These are phyloP conservation scores for Euzetes globulus DNA, from an alignment of 2,888 invertebrate genomes.

Conservation along the genomic window DNA sequence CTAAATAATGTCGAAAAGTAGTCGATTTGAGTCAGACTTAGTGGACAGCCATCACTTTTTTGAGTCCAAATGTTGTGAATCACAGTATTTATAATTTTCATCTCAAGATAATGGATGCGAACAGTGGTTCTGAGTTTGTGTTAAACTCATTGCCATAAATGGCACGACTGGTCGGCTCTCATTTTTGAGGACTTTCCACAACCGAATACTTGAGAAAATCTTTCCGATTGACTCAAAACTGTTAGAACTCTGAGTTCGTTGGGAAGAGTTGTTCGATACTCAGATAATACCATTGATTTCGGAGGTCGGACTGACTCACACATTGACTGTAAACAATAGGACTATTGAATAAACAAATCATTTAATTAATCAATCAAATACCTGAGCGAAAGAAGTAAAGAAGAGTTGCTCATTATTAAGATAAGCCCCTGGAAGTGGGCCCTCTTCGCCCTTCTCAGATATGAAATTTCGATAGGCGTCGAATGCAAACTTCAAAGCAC, in stretches of 20 bases:
- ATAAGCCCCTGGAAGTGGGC: slow-evolving; percentile 35
- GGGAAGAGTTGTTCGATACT: slow-evolving; percentile 34
- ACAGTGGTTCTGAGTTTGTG: neutral
- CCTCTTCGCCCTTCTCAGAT: slow-evolving; percentile 33
- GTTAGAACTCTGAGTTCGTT: slow-evolving; percentile 38
- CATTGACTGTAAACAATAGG: slow-evolving; percentile 37
- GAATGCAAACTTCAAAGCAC: slow-evolving; percentile 40
- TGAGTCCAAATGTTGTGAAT: neutral
- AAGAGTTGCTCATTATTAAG: slow-evolving; percentile 53
- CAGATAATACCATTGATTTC: slow-evolving; percentile 34
- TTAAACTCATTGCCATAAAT: neutral
- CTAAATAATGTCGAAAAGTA: neutral
- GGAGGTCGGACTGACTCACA: slow-evolving; percentile 39
- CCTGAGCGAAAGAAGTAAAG: slow-evolving; percentile 55
- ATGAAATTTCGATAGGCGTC: slow-evolving; percentile 37
- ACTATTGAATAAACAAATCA: neutral
- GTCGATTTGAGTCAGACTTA: neutral
- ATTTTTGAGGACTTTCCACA: slow-evolving; percentile 50
- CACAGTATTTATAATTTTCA: slow-evolving; percentile 4
- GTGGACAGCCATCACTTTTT: neutral
- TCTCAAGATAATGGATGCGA: neutral
- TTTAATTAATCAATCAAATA: slow-evolving; percentile 41
- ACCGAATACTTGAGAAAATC: slow-evolving; percentile 65
- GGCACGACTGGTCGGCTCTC: neutral
- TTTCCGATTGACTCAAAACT: slow-evolving; percentile 36